Evolutionary conservation across 1,140 invertebrate genomes (phyloP).

Genomic region (Lanistes nyassanus): DNA sequence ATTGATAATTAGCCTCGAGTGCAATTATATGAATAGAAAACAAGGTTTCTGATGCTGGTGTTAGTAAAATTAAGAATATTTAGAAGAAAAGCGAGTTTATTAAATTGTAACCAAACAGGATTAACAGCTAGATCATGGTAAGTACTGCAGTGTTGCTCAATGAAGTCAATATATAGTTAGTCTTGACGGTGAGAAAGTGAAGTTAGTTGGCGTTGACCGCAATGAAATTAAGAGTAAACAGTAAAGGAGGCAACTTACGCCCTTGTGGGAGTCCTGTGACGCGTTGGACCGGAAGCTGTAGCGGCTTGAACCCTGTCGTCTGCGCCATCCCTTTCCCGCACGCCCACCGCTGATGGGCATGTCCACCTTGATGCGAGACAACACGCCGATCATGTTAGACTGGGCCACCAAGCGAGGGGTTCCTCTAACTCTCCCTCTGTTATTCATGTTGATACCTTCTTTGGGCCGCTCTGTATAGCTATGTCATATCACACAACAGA

Average conservation of each 20-base stretch:
- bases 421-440: neutral
- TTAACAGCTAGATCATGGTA: no score
- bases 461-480: no score
- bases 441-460: neutral
- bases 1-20: no score
- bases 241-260: constrained; percentile 24
- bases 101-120: no score
- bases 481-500: neutral
- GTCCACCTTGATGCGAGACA: constrained; percentile 48
- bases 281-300: constrained; percentile 38
- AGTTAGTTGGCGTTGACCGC: no score
- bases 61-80: no score
- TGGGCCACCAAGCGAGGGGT: neutral
- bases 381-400: constrained; percentile 41
- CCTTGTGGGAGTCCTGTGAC: constrained; percentile 31
- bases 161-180: no score
- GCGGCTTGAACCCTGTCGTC: constrained; percentile 28
- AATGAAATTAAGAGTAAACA: neutral
- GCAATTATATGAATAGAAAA: no score
- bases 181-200: no score
- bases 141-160: no score
- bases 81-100: no score
- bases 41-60: no score
- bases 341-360: constrained; percentile 24
- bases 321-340: constrained; percentile 18